phyloP scores from a whole-genome alignment of 2,888 invertebrate genomes.

The Melinaea marsaeus region DNA sequence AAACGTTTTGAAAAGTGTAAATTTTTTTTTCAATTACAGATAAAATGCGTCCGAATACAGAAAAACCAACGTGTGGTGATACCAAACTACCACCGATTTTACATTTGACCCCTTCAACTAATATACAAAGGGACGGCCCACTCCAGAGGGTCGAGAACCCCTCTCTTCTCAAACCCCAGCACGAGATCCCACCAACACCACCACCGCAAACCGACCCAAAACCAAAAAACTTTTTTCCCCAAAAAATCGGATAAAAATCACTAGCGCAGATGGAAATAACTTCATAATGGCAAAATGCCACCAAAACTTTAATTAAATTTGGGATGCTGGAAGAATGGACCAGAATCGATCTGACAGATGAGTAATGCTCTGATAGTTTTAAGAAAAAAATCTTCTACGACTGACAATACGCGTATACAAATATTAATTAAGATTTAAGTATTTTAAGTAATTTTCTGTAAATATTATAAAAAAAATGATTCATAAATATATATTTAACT shows the following conservation, averaged over 20 bases:
- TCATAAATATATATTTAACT: no score
- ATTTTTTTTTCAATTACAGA: conserved; percentile 15
- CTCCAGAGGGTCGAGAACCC: conserved; percentile 51
- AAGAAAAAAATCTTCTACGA: no score
- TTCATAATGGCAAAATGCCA: conserved; percentile 65
- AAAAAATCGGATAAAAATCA: conserved; percentile 59
- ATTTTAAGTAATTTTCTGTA: no score
- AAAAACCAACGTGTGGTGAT: conserved; percentile 59
- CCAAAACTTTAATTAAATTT: conserved; percentile 37
- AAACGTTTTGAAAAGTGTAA: no score
- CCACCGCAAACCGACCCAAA: conserved; percentile 61
- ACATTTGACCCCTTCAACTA: conserved; percentile 61
- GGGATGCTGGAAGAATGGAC: no score
- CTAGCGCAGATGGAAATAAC: conserved; percentile 30
- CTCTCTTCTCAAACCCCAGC: conserved; percentile 63
- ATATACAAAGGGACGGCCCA: conserved; percentile 48
- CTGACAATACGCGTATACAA: no score
- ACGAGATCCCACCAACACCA: conserved; percentile 68
- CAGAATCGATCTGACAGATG: no score
- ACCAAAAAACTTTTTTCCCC: conserved; percentile 60
- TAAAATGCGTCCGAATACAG: conserved; percentile 66
- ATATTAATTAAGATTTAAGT: no score
- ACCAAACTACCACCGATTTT: conserved; percentile 52
- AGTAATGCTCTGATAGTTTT: no score
- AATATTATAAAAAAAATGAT: no score